These are phyloP conservation scores for Acheta domesticus DNA, from an alignment of 2,888 invertebrate genomes.

Conservation along the genomic window DNA sequence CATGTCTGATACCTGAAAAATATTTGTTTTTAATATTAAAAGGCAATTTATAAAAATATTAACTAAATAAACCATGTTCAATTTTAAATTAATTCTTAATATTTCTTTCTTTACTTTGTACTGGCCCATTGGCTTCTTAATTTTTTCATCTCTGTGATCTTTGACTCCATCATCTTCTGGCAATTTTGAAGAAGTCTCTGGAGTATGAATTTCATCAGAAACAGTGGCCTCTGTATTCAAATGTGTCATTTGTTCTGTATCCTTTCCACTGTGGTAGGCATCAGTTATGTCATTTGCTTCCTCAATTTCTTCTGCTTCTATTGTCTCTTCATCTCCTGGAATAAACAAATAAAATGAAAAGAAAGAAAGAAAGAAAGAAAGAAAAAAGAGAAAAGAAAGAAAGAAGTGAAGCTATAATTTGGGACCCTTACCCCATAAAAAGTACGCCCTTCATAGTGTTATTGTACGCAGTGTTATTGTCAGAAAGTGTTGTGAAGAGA, in stretches of 20 bases:
- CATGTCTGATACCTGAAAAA: conserved; percentile 61
- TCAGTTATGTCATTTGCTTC: neutral
- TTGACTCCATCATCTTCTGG: neutral
- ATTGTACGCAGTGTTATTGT: too few relatives aligned
- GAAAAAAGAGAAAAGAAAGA: too few relatives aligned
- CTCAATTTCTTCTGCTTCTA: conserved; percentile 6
- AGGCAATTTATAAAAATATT: neutral
- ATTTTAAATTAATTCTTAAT: neutral
- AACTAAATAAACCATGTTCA: neutral
- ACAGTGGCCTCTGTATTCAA: neutral
- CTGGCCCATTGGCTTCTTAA: neutral
- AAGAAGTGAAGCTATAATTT: too few relatives aligned
- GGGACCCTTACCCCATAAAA: too few relatives aligned
- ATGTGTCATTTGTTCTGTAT: neutral
- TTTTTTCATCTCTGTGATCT: neutral
- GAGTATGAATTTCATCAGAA: neutral
- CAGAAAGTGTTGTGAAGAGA: too few relatives aligned
- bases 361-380: too few relatives aligned
- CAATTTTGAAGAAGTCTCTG: neutral
- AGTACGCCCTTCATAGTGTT: too few relatives aligned
- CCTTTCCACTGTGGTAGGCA: neutral
- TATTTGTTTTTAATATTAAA: conserved; percentile 23
- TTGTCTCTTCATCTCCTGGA: neutral
- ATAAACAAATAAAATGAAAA: too few relatives aligned
- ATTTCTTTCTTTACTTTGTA: neutral